Evolutionary conservation across 2,888 invertebrate species (phyloP).

Genomic region (Acrobasis repandana): DNA sequence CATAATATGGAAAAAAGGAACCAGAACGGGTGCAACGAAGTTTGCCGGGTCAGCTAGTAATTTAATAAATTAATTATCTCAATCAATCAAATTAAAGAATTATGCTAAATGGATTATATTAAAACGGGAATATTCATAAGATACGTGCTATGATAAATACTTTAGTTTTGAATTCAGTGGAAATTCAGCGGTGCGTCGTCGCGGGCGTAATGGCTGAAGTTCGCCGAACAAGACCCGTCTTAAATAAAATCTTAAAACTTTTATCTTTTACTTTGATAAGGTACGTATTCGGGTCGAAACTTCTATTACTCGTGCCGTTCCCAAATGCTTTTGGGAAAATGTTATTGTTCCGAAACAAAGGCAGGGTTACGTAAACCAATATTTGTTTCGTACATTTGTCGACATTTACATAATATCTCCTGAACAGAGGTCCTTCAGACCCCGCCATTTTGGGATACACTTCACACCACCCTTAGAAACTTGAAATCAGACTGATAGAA

Average conservation of each 20-base stretch:
- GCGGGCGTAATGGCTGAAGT: slow-evolving; percentile 61
- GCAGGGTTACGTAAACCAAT: slow-evolving; percentile 16
- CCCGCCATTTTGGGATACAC: background rate
- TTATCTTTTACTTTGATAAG: slow-evolving; percentile 69
- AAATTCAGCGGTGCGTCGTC: slow-evolving; percentile 26
- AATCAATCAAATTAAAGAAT: no score
- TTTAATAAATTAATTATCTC: no score
- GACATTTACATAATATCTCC: slow-evolving; percentile 19
- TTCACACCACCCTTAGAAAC: slow-evolving; percentile 8
- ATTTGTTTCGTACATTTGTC: slow-evolving; percentile 21
- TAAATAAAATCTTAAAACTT: slow-evolving; percentile 75
- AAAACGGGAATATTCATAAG: slow-evolving; percentile 24
- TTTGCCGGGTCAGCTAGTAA: no score
- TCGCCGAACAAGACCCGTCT: slow-evolving; percentile 55
- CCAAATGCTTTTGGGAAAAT: slow-evolving; percentile 39
- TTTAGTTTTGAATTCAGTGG: slow-evolving; percentile 29
- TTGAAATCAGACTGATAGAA: slow-evolving; percentile 12
- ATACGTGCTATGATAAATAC: slow-evolving; percentile 30
- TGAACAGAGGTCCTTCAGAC: background rate
- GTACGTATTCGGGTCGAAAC: slow-evolving; percentile 53
- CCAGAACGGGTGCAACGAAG: no score
- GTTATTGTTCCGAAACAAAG: slow-evolving; percentile 24
- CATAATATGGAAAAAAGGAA: no score
- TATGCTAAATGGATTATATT: background rate
- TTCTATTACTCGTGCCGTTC: slow-evolving; percentile 47